A percentile compares a stretch with the other conserved stretches of the same genome.
phyloP scores from a whole-genome alignment of 2,797 vertebrate species.

The Rhinatrema bivittatum region DNA sequence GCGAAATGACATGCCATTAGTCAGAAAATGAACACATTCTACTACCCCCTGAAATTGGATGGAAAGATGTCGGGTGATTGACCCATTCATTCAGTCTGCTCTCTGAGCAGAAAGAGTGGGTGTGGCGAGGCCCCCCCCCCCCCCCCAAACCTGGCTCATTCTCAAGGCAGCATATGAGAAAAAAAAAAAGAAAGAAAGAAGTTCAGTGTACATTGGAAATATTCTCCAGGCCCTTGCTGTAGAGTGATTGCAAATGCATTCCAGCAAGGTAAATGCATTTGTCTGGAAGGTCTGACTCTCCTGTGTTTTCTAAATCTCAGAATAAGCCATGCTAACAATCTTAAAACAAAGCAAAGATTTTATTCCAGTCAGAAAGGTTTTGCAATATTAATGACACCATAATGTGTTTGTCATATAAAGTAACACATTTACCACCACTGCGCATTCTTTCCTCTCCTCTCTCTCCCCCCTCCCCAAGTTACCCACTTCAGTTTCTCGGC shows the following conservation, averaged over 20 bases:
- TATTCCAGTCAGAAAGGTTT: constrained; percentile 44
- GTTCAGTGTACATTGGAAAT: constrained; percentile 74
- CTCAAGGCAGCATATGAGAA: constrained; percentile 57
- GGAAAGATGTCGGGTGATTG: constrained; percentile 99
- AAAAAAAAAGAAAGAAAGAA: constrained; percentile 39
- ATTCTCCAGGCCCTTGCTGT: constrained; percentile 87
- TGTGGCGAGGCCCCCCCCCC: constrained; percentile 72
- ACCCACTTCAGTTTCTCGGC: no score
- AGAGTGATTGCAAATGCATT: constrained; percentile 85
- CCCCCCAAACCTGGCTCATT: no score
- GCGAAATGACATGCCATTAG: constrained; percentile 99
- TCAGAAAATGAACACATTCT: constrained; percentile 99
- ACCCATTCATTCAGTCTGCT: constrained; percentile 83
- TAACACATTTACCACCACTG: constrained; percentile 31
- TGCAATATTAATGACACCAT: constrained; percentile 87
- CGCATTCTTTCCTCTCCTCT: no score
- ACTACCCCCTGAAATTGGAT: constrained; percentile 99
- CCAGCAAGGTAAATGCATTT: constrained; percentile 82
- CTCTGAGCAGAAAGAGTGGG: constrained; percentile 72
- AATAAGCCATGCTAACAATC: constrained; percentile 74
- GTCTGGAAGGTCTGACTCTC: constrained; percentile 68
- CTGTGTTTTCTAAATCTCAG: constrained; percentile 80
- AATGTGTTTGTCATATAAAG: constrained; percentile 75
- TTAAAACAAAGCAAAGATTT: constrained; percentile 78
- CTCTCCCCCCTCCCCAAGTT: no score